A percentile compares a stretch with the other conserved stretches of the same genome.
phyloP scores from a whole-genome alignment of 2,888 invertebrate species.

The Clostera curtula region DNA sequence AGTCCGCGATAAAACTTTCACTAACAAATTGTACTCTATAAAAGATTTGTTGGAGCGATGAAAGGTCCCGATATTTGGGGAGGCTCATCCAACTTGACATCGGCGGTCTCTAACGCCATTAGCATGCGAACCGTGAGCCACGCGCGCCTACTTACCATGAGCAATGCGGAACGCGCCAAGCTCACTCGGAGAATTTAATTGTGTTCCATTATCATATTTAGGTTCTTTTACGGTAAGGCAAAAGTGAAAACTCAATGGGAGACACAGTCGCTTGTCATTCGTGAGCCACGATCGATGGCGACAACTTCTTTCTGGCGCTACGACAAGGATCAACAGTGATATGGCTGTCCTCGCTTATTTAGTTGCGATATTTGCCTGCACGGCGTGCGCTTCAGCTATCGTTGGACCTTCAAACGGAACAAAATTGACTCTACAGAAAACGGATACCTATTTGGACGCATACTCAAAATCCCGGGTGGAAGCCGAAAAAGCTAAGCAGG shows the following conservation, averaged over 20 bases:
- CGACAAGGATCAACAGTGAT: conserved; percentile 34
- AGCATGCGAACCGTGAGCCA: conserved; percentile 52
- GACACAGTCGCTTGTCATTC: conserved; percentile 58
- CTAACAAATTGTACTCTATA: conserved; percentile 49
- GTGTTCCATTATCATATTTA: conserved; percentile 74
- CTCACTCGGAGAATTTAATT: conserved; percentile 72
- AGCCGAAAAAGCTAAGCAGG: conserved; percentile 62
- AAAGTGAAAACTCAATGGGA: conserved; percentile 72
- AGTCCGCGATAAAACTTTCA: conserved; percentile 53
- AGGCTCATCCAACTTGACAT: conserved; percentile 48
- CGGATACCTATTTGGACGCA: conserved; percentile 79
- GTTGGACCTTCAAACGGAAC: conserved; percentile 57
- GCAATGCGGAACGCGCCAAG: conserved; percentile 66
- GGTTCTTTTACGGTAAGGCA: conserved; percentile 73
- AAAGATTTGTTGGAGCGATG: conserved; percentile 53
- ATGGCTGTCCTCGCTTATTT: conserved; percentile 44
- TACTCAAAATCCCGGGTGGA: conserved; percentile 73
- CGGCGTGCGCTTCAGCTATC: conserved; percentile 50
- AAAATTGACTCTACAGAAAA: conserved; percentile 40
- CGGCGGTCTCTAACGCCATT: conserved; percentile 40
- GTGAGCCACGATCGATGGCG: conserved; percentile 66
- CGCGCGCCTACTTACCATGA: conserved; percentile 65
- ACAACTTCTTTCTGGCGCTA: conserved; percentile 52
- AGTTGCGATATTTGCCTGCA: conserved; percentile 36
- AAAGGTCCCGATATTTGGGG: conserved; percentile 52